Evolutionary conservation across 1,140 invertebrate species (phyloP).

Genomic region (Drosophila athabasca): DNA sequence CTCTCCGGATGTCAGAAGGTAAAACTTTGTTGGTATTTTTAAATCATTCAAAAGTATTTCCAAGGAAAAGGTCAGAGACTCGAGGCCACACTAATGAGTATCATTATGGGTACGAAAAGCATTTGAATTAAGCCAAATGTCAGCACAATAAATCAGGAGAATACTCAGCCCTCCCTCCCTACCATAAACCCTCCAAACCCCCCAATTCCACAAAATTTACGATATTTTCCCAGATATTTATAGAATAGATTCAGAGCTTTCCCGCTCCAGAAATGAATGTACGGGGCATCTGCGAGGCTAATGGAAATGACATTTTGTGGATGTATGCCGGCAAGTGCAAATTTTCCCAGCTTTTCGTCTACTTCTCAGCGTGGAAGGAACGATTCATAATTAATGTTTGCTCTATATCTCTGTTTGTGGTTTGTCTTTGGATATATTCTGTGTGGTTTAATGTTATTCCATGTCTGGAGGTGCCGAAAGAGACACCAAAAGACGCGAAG

Average conservation of each 20-base stretch:
- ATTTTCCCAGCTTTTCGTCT: conserved; percentile 49
- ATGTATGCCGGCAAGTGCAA: conserved; percentile 52
- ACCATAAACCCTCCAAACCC: no score
- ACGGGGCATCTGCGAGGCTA: conserved; percentile 33
- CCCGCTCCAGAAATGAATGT: conserved; percentile 22
- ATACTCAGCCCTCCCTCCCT: no score
- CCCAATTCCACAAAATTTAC: conserved; percentile 70
- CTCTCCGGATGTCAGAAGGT: conserved; percentile 88
- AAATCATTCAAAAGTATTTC: conserved; percentile 14
- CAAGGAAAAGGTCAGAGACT: conserved; percentile 31
- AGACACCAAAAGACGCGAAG: conserved; percentile 49
- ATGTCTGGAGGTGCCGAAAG: conserved; percentile 65
- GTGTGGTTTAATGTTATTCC: not conserved
- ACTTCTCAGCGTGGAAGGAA: conserved; percentile 6
- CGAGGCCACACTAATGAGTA: conserved; percentile 57
- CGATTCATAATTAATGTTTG: conserved; percentile 74
- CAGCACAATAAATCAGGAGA: conserved; percentile 71
- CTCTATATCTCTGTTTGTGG: conserved; percentile 4
- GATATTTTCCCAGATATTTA: conserved; percentile 52
- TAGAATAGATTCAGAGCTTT: not conserved
- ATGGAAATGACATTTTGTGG: conserved; percentile 77
- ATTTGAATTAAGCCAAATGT: conserved; percentile 68
- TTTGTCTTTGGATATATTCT: not conserved
- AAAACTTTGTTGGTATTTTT: conserved; percentile 38
- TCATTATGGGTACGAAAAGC: conserved; percentile 57